phyloP scores from a whole-genome alignment of 1,140 invertebrate species.

The Drosophila carrolli region DNA sequence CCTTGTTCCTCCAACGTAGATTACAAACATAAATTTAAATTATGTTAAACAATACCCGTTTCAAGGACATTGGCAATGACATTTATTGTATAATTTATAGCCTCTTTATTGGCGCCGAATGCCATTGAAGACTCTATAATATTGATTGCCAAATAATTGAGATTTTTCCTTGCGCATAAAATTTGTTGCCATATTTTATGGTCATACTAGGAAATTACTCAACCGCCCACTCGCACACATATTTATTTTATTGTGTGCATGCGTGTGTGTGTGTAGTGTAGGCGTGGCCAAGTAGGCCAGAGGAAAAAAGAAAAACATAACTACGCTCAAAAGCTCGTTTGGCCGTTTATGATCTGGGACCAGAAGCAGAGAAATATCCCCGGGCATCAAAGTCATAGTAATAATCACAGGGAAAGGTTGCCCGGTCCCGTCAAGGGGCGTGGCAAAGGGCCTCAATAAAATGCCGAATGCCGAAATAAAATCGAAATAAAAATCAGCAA shows the following conservation, averaged over 20 bases:
- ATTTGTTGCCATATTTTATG: conserved; percentile 67
- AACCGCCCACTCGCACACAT: conserved; percentile 26
- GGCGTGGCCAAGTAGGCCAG: conserved; percentile 21
- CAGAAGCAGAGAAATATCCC: conserved; percentile 30
- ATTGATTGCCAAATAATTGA: conserved; percentile 82
- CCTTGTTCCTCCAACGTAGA: conserved; percentile 47
- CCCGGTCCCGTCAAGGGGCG: conserved; percentile 32
- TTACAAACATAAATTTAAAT: conserved; percentile 80
- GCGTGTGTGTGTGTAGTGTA: conserved; percentile 11
- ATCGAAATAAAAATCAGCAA: conserved; percentile 80
- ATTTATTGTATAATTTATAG: conserved; percentile 79
- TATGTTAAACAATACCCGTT: conserved; percentile 70
- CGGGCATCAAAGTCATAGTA: conserved; percentile 69
- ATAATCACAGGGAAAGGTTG: conserved; percentile 73
- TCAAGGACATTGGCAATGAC: conserved; percentile 69
- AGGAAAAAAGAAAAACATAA: conserved; percentile 42
- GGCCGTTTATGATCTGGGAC: conserved; percentile 64
- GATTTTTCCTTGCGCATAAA: conserved; percentile 66
- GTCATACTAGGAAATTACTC: conserved; percentile 39
- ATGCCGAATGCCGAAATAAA: conserved; percentile 66
- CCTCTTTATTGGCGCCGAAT: conserved; percentile 61
- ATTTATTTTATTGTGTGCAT: conserved; percentile 2
- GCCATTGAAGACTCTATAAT: conserved; percentile 51
- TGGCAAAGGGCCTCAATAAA: conserved; percentile 71
- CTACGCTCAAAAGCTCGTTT: conserved; percentile 67